phyloP scores from a whole-genome alignment of 2,113 vertebrate species.

The Oryzias curvinotus region DNA sequence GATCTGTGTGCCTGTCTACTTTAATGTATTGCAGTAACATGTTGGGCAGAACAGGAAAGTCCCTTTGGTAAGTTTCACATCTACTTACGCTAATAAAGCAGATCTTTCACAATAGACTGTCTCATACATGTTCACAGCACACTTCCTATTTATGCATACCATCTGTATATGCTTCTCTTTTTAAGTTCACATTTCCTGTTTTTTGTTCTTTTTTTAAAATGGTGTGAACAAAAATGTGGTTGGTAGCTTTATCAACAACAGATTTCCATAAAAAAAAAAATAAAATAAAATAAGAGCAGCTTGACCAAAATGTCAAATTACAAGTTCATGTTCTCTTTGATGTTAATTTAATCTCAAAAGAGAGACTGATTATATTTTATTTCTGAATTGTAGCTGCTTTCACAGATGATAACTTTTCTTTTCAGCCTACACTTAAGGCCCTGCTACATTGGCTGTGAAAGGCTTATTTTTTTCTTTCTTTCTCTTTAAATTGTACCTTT shows the following conservation, averaged over 20 bases:
- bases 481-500: no score
- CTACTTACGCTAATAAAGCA: slow-evolving; percentile 65
- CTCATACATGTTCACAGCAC: slow-evolving; percentile 50
- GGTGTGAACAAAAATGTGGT: slow-evolving; percentile 46
- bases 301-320: slow-evolving; percentile 20
- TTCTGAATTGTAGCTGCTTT: no score
- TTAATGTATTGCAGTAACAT: slow-evolving; percentile 15
- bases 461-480: no score
- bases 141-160: slow-evolving; percentile 63
- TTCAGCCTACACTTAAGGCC: no score
- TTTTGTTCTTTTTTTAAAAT: slow-evolving; percentile 47
- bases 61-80: slow-evolving; percentile 71
- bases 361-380: no score
- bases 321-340: not conserved
- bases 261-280: slow-evolving; percentile 9
- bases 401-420: no score
- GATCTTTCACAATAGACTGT: slow-evolving; percentile 65
- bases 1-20: not conserved
- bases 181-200: slow-evolving; percentile 70
- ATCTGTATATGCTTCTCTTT: slow-evolving; percentile 65
- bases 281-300: slow-evolving; percentile 3
- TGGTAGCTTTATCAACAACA: slow-evolving; percentile 39
- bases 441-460: no score
- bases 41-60: slow-evolving; percentile 61
- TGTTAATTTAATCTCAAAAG: no score